phyloP scores from a whole-genome alignment of 2,113 vertebrate species.

The Hassar affinis region DNA sequence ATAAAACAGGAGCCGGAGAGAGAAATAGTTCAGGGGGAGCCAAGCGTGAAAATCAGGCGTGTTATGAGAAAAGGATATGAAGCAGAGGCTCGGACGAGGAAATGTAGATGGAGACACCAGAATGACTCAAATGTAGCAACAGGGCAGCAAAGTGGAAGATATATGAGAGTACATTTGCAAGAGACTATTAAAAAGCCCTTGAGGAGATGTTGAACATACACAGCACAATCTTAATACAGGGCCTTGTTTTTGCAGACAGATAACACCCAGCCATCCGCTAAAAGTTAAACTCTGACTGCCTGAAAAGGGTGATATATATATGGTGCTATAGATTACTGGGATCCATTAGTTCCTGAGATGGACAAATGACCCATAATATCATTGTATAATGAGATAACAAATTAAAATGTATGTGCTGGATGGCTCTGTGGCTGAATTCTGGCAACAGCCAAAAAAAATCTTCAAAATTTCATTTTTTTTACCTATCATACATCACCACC shows the following conservation, averaged over 20 bases:
- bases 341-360: background rate
- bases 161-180: constrained; percentile 42
- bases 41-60: constrained; percentile 66
- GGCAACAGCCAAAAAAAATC: too few species aligned
- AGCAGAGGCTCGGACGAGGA: constrained; percentile 39
- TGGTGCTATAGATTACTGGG: background rate
- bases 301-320: background rate
- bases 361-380: background rate
- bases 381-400: background rate
- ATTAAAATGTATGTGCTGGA: background rate
- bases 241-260: constrained; percentile 15
- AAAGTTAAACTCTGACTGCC: constrained; percentile 1
- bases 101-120: constrained; percentile 19
- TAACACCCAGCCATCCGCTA: constrained; percentile 1
- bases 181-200: constrained; percentile 44
- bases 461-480: background rate
- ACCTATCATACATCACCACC: background rate
- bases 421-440: background rate
- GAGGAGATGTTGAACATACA: constrained; percentile 41
- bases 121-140: constrained; percentile 40
- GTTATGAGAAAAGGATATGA: constrained; percentile 65
- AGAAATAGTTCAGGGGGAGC: constrained; percentile 37
- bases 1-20: constrained; percentile 21
- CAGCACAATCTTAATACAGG: constrained; percentile 32
- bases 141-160: constrained; percentile 40